phyloP scores from a whole-genome alignment of 2,888 invertebrate genomes.

The Itoplectis maculator region DNA sequence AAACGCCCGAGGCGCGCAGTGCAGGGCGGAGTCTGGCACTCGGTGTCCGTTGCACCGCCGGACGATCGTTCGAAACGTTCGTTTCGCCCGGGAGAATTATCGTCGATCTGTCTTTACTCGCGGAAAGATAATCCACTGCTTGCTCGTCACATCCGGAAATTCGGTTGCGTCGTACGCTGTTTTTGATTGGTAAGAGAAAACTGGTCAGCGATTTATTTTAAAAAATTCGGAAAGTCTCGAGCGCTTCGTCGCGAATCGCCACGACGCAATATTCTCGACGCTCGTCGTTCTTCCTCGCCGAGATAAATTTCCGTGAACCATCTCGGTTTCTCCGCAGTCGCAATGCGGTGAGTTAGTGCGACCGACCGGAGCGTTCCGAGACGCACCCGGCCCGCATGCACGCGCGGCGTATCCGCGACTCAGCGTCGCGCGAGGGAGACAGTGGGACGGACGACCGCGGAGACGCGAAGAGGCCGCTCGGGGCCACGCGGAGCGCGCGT shows the following conservation, averaged over 20 bases:
- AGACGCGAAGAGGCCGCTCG: constrained; percentile 3
- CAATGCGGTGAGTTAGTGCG: constrained; percentile 18
- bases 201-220: background rate
- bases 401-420: background rate
- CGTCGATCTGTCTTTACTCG: constrained; percentile 23
- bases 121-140: background rate
- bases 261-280: constrained; percentile 18
- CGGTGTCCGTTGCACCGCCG: constrained; percentile 19
- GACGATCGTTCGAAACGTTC: constrained; percentile 19
- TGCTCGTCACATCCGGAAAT: background rate
- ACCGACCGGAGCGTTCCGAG: constrained; percentile 7
- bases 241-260: too few relatives aligned
- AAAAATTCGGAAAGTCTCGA: too few relatives aligned
- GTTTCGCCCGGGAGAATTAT: constrained; percentile 31
- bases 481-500: constrained; percentile 29
- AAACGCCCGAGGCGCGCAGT: constrained; percentile 36
- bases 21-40: background rate
- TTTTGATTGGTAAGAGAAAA: background rate
- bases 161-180: too few relatives aligned
- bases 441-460: constrained; percentile 15
- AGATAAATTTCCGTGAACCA: constrained; percentile 18
- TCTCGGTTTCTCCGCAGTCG: background rate
- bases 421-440: background rate
- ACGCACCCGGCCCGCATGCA: constrained; percentile 3
- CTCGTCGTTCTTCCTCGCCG: constrained; percentile 14